Evolutionary conservation across 2,888 invertebrate genomes (phyloP).

Genomic region (Epistrophella euchroma): DNA sequence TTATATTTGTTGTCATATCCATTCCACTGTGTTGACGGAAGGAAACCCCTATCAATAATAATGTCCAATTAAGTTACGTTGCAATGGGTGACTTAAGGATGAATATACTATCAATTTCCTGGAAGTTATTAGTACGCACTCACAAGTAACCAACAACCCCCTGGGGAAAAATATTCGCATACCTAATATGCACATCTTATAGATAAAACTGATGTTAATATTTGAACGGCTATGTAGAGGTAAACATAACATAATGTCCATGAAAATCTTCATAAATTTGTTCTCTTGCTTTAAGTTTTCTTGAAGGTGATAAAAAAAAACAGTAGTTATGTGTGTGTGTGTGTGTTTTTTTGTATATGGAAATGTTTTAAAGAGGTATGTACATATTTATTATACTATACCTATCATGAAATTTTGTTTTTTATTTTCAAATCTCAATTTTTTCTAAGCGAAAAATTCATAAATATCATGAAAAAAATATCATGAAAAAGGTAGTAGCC

Average conservation of each 20-base stretch:
- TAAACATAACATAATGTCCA: not conserved
- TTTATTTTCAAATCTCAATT: not conserved
- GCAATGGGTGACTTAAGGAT: not conserved
- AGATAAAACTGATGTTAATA: not conserved
- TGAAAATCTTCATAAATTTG: not conserved
- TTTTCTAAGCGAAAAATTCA: not conserved
- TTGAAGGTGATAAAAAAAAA: not conserved
- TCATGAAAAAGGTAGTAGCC: too few relatives aligned
- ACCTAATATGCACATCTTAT: not conserved
- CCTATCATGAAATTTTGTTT: not conserved
- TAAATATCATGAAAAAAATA: not conserved
- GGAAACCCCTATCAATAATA: slow-evolving; percentile 14
- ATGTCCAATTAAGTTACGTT: not conserved
- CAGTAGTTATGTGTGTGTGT: not conserved
- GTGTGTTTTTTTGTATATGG: not conserved
- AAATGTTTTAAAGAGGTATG: not conserved
- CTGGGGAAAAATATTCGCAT: not conserved
- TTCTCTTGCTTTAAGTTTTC: not conserved
- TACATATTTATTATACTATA: not conserved
- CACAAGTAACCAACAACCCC: not conserved
- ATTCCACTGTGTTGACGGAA: not conserved
- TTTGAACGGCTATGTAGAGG: not conserved
- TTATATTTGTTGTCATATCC: slow-evolving; percentile 8
- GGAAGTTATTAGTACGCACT: not conserved
- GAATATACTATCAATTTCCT: not conserved